Evolutionary conservation across 2,888 invertebrate species (phyloP).

Genomic region (Serripes groenlandicus): DNA sequence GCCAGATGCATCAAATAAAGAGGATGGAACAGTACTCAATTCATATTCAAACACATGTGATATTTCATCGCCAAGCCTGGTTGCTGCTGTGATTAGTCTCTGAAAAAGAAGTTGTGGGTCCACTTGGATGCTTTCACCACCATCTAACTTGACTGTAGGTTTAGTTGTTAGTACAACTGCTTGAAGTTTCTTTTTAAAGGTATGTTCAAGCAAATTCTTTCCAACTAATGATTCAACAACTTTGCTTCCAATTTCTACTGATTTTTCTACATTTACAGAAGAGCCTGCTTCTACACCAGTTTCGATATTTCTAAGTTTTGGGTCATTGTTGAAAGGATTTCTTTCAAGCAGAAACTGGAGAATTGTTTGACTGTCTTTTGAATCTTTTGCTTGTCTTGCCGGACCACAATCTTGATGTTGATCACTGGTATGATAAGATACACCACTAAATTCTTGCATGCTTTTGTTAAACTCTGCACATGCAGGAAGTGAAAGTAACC

Average conservation of each 20-base stretch:
- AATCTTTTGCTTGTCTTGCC: slow-evolving; percentile 3
- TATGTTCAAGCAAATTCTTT: neutral
- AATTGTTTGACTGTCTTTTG: slow-evolving; percentile 1
- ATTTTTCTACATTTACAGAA: slow-evolving; percentile 62
- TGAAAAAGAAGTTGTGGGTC: slow-evolving; percentile 38
- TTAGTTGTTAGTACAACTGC: neutral
- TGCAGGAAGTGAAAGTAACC: slow-evolving; percentile 29
- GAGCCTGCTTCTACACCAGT: slow-evolving; percentile 56
- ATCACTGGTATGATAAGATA: slow-evolving; percentile 21
- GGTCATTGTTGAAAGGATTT: slow-evolving; percentile 12
- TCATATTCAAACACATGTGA: slow-evolving; percentile 21
- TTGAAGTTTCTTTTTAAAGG: neutral
- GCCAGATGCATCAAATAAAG: slow-evolving; percentile 53
- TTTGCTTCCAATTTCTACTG: slow-evolving; percentile 46
- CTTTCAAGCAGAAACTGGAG: neutral
- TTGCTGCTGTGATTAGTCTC: slow-evolving; percentile 22
- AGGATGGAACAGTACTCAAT: slow-evolving; percentile 39
- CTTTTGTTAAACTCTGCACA: slow-evolving; percentile 11
- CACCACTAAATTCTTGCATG: slow-evolving; percentile 24
- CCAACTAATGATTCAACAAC: slow-evolving; percentile 26
- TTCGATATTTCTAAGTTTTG: slow-evolving; percentile 56
- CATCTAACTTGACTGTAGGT: neutral
- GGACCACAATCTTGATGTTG: slow-evolving; percentile 30
- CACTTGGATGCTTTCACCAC: slow-evolving; percentile 25
- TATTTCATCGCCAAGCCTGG: neutral